Conservation (phyloP, 2,888 invertebrate genomes). For the Ctenicera cuprea region DNA sequence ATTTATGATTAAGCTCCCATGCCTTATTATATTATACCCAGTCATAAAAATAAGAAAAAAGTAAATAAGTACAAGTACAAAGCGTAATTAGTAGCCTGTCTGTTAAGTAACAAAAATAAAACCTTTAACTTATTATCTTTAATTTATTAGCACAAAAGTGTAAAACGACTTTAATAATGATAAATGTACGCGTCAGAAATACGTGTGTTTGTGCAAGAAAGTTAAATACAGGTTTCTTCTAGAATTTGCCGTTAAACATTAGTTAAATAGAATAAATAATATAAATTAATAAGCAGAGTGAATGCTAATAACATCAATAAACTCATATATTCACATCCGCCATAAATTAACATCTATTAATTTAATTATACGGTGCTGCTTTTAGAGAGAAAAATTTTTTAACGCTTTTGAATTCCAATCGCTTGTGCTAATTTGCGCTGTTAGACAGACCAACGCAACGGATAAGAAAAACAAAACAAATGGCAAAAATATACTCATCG, state of each 20-base stretch:
- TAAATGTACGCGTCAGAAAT: conserved; percentile 26
- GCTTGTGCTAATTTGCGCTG: not conserved
- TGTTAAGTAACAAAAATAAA: conserved; percentile 16
- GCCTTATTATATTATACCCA: no score
- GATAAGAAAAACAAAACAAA: not conserved
- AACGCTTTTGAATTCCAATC: not conserved
- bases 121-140: conserved; percentile 31
- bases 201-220: conserved; percentile 15
- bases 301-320: conserved; percentile 36
- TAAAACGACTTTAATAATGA: conserved; percentile 41
- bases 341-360: conserved; percentile 22
- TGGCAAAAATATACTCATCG: not conserved
- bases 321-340: conserved; percentile 17
- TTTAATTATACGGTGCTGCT: not conserved
- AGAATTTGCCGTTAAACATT: not conserved
- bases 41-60: no score
- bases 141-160: conserved; percentile 37
- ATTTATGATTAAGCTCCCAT: no score
- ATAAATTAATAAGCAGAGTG: conserved; percentile 29
- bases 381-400: not conserved
- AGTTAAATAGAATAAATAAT: conserved; percentile 24
- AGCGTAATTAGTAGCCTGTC: conserved; percentile 6
- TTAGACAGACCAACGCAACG: not conserved
- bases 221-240: conserved; percentile 21
- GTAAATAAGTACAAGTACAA: conserved; percentile 1